Evolutionary conservation across 2,113 vertebrate species (phyloP).

Genomic region (Strix aluco): DNA sequence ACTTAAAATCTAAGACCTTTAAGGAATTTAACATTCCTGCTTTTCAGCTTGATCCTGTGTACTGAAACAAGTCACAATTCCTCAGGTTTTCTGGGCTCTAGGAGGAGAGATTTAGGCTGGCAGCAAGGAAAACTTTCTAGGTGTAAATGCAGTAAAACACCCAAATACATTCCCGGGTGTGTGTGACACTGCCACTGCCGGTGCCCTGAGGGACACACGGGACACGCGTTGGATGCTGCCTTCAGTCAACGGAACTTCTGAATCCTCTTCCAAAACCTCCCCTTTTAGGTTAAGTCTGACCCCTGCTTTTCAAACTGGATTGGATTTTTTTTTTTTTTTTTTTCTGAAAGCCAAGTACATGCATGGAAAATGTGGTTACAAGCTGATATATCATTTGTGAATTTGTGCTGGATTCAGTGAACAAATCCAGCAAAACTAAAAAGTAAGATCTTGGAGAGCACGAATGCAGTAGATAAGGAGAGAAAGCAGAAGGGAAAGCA

Average conservation of each 20-base stretch:
- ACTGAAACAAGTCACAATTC: background rate
- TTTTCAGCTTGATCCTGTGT: background rate
- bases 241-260: fast-evolving
- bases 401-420: background rate
- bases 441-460: background rate
- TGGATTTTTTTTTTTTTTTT: too few relatives aligned
- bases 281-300: background rate
- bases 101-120: background rate
- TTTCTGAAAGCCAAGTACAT: too few relatives aligned
- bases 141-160: background rate
- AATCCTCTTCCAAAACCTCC: background rate
- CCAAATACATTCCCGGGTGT: fast-evolving
- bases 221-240: fast-evolving
- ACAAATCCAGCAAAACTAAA: background rate
- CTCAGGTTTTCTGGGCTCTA: background rate
- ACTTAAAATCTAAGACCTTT: background rate
- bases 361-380: fast-evolving
- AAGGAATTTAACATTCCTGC: background rate
- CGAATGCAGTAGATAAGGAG: background rate
- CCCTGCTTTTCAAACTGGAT: background rate
- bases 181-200: fast-evolving
- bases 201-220: background rate
- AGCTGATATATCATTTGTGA: background rate
- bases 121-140: background rate
- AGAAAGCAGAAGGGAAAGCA: background rate